These are phyloP conservation scores for Danio aesculapii DNA, from an alignment of 2,797 vertebrate species.

Conservation along the genomic window DNA sequence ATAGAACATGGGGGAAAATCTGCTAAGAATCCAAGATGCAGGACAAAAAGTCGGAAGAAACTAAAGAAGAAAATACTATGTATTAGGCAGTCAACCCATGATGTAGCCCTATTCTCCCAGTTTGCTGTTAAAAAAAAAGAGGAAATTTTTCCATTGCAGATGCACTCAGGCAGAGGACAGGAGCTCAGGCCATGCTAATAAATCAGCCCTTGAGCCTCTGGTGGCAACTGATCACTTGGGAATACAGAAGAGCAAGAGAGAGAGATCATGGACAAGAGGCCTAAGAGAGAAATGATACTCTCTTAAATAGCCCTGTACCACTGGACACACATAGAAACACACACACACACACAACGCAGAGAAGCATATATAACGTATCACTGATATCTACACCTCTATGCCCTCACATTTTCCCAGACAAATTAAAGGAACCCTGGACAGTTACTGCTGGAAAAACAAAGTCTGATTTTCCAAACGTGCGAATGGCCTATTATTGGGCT, in stretches of 20 bases:
- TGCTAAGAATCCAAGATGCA: constrained; percentile 20
- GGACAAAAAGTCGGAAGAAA: constrained; percentile 56
- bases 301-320: constrained; percentile 68
- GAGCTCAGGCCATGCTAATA: constrained; percentile 87
- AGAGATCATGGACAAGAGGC: constrained; percentile 73
- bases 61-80: constrained; percentile 58
- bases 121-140: constrained; percentile 72
- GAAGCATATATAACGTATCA: constrained; percentile 47
- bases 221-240: constrained; percentile 89
- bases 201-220: constrained; percentile 89
- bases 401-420: constrained; percentile 76
- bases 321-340: constrained; percentile 36
- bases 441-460: constrained; percentile 80
- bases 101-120: constrained; percentile 73
- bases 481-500: constrained; percentile 86
- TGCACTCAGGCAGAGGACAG: constrained; percentile 90
- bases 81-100: constrained; percentile 73
- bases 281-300: constrained; percentile 87
- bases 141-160: constrained; percentile 85
- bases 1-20: constrained; percentile 22
- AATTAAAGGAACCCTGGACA: constrained; percentile 83
- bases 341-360: constrained; percentile 30
- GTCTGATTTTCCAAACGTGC: constrained; percentile 87
- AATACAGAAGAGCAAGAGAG: constrained; percentile 77
- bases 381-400: constrained; percentile 55